Percentiles rank a stretch among this genome's conserved stretches.
phyloP scores from a whole-genome alignment of 1,140 invertebrate species.

The Zophobas atratus region DNA sequence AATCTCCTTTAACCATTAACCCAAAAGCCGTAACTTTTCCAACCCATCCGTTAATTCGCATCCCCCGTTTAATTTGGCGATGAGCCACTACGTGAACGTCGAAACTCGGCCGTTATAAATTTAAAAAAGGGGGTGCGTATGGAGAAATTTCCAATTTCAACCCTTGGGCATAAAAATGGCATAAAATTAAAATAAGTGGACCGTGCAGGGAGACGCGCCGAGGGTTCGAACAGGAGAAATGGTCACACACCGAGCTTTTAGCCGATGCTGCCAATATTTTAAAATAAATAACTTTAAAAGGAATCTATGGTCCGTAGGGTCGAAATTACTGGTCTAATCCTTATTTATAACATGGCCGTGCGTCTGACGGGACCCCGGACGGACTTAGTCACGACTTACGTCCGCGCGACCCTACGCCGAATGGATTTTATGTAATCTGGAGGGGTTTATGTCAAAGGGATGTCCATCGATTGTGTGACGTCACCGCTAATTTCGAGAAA shows the following conservation, averaged over 20 bases:
- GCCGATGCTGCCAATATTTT: constrained; percentile 65
- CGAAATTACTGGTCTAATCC: constrained; percentile 66
- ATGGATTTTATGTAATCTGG: constrained; percentile 35
- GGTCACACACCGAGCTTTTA: constrained; percentile 53
- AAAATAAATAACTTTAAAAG: constrained; percentile 68
- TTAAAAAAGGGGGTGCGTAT: constrained; percentile 30
- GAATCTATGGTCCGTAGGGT: constrained; percentile 63
- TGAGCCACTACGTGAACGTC: constrained; percentile 9
- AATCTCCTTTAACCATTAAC: too few species aligned
- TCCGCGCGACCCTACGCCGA: constrained; percentile 11
- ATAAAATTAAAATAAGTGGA: constrained; percentile 68
- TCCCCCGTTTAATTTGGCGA: too few species aligned
- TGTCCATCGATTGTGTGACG: background rate
- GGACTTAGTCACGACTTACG: constrained; percentile 52
- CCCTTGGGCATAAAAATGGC: constrained; percentile 48
- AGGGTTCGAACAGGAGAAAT: constrained; percentile 48
- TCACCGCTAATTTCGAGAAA: background rate
- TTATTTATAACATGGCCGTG: constrained; percentile 65
- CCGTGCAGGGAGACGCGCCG: constrained; percentile 61
- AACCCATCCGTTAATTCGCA: too few species aligned
- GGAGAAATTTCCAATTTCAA: constrained; percentile 46
- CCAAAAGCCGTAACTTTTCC: too few species aligned
- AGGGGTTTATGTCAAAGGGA: constrained; percentile 9
- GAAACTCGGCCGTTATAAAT: constrained; percentile 28
- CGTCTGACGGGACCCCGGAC: constrained; percentile 56